Percentiles rank a stretch among this genome's conserved stretches.
Evolutionary conservation across 1,140 invertebrate genomes (phyloP).

Genomic region (Aphis gossypii): DNA sequence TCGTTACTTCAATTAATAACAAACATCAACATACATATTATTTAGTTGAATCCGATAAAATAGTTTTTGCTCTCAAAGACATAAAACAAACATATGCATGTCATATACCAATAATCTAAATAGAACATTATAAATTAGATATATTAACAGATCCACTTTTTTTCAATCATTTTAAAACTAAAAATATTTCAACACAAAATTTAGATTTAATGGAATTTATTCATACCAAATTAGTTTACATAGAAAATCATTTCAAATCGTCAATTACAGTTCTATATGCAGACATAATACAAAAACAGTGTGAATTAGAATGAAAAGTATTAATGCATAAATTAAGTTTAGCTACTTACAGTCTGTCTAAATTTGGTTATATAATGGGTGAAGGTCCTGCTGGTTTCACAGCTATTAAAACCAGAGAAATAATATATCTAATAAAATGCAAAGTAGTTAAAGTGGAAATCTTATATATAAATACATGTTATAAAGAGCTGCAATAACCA

Average conservation of each 20-base stretch:
- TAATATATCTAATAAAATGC: slow-evolving; percentile 42
- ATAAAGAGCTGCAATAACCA: not conserved
- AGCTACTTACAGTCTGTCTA: not conserved
- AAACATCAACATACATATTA: no score
- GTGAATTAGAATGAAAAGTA: slow-evolving; percentile 18
- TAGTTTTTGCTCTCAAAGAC: no score
- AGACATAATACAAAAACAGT: not conserved
- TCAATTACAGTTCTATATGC: not conserved
- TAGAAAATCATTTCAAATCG: not conserved
- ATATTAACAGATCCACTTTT: no score
- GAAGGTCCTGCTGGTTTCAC: not conserved
- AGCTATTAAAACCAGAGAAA: not conserved
- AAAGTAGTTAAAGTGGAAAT: not conserved
- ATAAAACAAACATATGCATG: no score
- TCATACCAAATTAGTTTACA: slow-evolving; percentile 23
- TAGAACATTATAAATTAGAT: no score
- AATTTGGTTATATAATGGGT: not conserved
- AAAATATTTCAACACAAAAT: no score
- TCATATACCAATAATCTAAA: no score
- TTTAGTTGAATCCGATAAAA: no score
- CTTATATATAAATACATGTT: not conserved
- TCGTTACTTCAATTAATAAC: no score
- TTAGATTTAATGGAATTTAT: not conserved
- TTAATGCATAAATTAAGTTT: slow-evolving; percentile 5
- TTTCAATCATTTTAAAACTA: no score